Evolutionary conservation across 2,888 invertebrate species (phyloP).

Genomic region (Drosophila prolongata): DNA sequence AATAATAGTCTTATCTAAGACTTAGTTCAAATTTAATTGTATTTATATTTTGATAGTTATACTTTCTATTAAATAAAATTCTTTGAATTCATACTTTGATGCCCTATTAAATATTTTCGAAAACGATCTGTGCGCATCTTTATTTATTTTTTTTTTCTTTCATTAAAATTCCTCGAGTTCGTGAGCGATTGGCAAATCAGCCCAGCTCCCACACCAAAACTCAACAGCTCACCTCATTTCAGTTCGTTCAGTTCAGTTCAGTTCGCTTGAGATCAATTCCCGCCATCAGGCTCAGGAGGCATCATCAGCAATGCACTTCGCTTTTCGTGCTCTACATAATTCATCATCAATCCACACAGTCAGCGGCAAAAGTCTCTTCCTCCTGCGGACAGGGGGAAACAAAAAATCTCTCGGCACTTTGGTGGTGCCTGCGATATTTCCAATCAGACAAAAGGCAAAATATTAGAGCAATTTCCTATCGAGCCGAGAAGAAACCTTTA

Average conservation of each 20-base stretch:
- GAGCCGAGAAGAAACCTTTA: conserved; percentile 42
- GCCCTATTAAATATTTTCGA: background rate
- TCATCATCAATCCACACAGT: conserved; percentile 81
- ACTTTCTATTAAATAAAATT: no score
- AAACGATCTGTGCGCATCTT: background rate
- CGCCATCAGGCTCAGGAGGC: conserved; percentile 39
- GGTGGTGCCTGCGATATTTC: conserved; percentile 59
- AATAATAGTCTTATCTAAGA: no score
- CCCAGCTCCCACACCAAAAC: conserved; percentile 68
- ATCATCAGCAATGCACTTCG: conserved; percentile 53
- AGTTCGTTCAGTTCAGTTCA: conserved; percentile 8
- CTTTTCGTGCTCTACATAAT: conserved; percentile 84
- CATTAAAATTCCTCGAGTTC: conserved; percentile 73
- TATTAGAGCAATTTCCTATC: conserved; percentile 76
- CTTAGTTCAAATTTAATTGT: no score
- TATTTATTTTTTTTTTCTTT: conserved; percentile 44
- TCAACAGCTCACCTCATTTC: conserved; percentile 37
- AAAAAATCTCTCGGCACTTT: conserved; percentile 40
- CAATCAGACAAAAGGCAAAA: conserved; percentile 70
- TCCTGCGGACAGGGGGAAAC: conserved; percentile 59
- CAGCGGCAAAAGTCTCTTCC: conserved; percentile 48
- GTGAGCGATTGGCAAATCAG: conserved; percentile 68
- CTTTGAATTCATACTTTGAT: background rate
- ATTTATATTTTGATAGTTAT: no score
- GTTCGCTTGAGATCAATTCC: conserved; percentile 22